Base-by-base conservation (phyloP, 2,888 invertebrate species). In the Blera fallax region DNA sequence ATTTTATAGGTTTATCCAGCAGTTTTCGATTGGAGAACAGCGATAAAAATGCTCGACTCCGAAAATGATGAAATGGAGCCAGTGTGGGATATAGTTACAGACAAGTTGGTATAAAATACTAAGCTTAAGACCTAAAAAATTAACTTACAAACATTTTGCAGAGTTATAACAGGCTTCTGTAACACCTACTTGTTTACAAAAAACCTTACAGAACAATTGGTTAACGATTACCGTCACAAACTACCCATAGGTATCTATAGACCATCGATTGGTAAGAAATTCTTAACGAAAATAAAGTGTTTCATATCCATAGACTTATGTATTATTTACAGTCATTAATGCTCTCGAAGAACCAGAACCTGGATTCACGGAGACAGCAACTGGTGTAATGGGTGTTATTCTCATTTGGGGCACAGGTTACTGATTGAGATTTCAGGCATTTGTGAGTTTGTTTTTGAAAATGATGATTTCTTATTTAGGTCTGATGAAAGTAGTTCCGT, bases 181-280 rank as follows among this genome's bases (percentile, higher is more conserved):
- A 98, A 98, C 89, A 98, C 98, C 0, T 99, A 98, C 90, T 96
- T 96, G 0, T 97, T 96, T 90, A 96, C 97, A 0, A 98, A 99
- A 91, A 95, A 96, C 81, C 90, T 98, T 87, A 96, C 97, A 0
- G 98, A 98, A 89, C 95, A 95, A 69, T 93, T 97, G 7, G 94
- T 98, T 0, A 93, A 94, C 24, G 96, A 97, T 65, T 94, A 95
- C 64, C 92, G 89, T 11, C 93, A 93, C 0, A 91, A 93, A 18
- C 90, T 98, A 21, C 97, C 98, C 0, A 91, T 95, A 0, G 94
- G 96, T 24, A 95, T 98, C 87, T 94, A 96, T 85, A 93, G 98
- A 67, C 98, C 98, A 0, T 98, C 98, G 0, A 97, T 98, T 88
- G 97, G 98, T 91, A 56, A 56, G 11, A 56, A 11, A 1, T 0